A percentile compares a stretch with the other conserved stretches of the same genome.
Evolutionary conservation across 2,888 invertebrate species (phyloP).

Genomic region (Agrochola macilenta): DNA sequence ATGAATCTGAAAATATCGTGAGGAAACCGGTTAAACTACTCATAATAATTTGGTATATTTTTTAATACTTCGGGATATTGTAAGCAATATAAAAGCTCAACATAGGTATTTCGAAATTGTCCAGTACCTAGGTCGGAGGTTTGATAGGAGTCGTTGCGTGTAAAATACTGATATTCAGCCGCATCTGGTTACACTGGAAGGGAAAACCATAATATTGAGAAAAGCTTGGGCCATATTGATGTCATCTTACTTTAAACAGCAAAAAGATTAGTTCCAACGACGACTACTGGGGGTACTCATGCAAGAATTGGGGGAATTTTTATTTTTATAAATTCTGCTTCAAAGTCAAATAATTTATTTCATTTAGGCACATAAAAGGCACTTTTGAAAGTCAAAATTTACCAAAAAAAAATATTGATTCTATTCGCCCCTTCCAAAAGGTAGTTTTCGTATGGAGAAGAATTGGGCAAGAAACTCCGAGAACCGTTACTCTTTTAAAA

Average conservation of each 20-base stretch:
- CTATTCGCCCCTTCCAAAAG: no score
- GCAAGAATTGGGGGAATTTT: neutral
- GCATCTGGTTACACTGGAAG: constrained; percentile 28
- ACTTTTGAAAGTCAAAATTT: no score
- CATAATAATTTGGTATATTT: no score
- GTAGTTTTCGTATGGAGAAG: no score
- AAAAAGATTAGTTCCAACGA: neutral
- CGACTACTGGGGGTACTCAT: accelerated
- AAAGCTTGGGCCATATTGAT: constrained; percentile 16
- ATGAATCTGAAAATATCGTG: no score
- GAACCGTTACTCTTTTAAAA: no score
- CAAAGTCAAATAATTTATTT: no score
- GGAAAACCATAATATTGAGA: constrained; percentile 11
- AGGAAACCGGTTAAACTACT: no score
- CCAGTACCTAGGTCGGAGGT: constrained; percentile 1
- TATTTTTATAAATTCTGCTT: neutral
- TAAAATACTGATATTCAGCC: constrained; percentile 29
- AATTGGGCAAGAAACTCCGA: no score
- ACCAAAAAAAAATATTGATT: no score
- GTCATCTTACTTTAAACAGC: neutral
- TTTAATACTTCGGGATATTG: no score
- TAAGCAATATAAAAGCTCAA: neutral
- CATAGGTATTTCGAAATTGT: neutral
- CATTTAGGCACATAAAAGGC: no score
- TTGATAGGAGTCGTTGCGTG: neutral